A percentile compares a stretch with the other conserved stretches of the same genome.
phyloP scores from a whole-genome alignment of 2,113 vertebrate species.

The Motacilla tschutschensis region DNA sequence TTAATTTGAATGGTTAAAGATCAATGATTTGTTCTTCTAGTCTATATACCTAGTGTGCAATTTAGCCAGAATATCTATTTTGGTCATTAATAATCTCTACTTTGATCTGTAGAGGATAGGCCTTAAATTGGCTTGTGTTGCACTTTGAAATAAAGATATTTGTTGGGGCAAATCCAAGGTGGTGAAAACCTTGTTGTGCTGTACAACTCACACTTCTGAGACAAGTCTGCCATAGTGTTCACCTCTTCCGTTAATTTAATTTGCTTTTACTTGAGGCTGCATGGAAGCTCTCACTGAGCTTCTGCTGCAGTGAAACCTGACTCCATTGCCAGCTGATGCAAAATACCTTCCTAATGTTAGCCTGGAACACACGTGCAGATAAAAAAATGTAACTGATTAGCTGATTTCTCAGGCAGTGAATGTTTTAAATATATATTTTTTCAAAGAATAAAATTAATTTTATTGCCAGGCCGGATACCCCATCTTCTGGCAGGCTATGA shows the following conservation, averaged over 20 bases:
- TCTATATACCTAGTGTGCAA: background rate
- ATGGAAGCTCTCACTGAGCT: background rate
- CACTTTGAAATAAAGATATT: background rate
- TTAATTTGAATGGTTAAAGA: background rate
- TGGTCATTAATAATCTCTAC: background rate
- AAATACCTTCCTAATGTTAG: background rate
- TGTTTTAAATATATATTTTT: background rate
- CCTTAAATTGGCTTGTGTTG: background rate
- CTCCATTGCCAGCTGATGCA: background rate
- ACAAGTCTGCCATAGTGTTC: background rate
- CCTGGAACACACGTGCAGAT: background rate
- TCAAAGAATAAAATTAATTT: background rate
- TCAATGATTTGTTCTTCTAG: background rate
- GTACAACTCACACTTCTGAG: background rate
- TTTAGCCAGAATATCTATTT: background rate
- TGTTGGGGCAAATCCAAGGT: background rate
- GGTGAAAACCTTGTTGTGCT: background rate
- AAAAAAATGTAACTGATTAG: background rate
- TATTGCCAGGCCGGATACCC: background rate
- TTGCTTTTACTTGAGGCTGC: background rate
- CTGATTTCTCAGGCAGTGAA: background rate
- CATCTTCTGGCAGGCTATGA: conserved; percentile 17
- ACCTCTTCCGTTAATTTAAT: background rate
- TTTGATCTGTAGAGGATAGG: background rate
- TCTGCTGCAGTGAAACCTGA: background rate